phyloP scores from a whole-genome alignment of 2,888 invertebrate genomes.

The Standfussiana lucernea region DNA sequence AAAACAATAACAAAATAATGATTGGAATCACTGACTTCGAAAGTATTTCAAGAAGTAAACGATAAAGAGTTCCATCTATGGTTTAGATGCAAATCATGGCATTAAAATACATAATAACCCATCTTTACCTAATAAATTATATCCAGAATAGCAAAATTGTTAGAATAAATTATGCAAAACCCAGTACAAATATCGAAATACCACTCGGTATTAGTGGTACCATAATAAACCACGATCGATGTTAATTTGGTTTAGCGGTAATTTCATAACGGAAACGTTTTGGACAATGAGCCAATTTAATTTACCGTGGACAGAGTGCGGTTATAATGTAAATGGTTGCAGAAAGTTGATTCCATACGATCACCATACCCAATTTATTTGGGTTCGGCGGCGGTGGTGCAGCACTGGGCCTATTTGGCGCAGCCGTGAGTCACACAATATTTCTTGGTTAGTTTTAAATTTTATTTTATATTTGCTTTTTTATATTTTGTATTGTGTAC shows the following conservation, averaged over 20 bases:
- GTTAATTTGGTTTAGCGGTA: constrained; percentile 63
- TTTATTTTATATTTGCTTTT: too few relatives aligned
- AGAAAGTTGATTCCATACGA: not conserved
- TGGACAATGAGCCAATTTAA: constrained; percentile 52
- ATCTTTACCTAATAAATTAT: not conserved
- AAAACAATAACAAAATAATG: too few relatives aligned
- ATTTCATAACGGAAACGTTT: constrained; percentile 57
- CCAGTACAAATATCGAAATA: constrained; percentile 28
- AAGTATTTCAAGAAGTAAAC: not conserved
- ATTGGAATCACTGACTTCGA: too few relatives aligned
- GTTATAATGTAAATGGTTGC: not conserved
- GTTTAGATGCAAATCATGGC: not conserved
- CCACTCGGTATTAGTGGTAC: constrained; percentile 44
- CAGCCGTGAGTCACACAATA: too few relatives aligned
- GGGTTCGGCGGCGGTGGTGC: not conserved
- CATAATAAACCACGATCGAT: constrained; percentile 58
- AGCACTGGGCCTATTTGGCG: too few relatives aligned
- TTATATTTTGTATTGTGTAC: too few relatives aligned
- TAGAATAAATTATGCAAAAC: constrained; percentile 61
- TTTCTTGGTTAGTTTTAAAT: too few relatives aligned
- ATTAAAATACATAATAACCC: not conserved
- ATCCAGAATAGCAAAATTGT: constrained; percentile 32
- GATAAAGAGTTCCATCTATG: not conserved
- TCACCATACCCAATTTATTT: not conserved
- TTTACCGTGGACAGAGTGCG: constrained; percentile 21